phyloP scores from a whole-genome alignment of 2,888 invertebrate genomes.

The Rapana venosa region DNA sequence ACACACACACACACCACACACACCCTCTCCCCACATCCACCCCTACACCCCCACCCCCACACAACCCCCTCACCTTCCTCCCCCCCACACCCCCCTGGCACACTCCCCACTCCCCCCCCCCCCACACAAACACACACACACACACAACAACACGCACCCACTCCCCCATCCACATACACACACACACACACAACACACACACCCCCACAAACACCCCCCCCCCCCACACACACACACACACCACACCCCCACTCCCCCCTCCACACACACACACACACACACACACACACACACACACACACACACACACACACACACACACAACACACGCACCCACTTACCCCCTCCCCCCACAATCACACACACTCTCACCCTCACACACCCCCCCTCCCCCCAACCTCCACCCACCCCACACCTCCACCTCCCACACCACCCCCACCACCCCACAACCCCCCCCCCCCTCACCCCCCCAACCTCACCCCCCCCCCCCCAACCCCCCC shows the following conservation, averaged over 20 bases:
- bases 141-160: too few relatives aligned
- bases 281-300: background rate
- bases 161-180: too few relatives aligned
- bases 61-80: background rate
- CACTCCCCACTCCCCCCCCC: background rate
- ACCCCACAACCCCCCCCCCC: background rate
- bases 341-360: too few relatives aligned
- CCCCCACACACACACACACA: too few relatives aligned
- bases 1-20: too few relatives aligned
- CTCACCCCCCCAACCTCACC: background rate
- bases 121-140: background rate
- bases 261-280: too few relatives aligned
- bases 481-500: background rate
- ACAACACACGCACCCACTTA: background rate
- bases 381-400: background rate
- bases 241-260: too few relatives aligned
- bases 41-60: background rate
- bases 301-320: background rate
- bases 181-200: too few relatives aligned
- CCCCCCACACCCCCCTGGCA: background rate
- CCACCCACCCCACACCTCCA: background rate
- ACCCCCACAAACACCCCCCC: too few relatives aligned
- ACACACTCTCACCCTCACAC: background rate
- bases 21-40: background rate
- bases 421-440: background rate